Conservation (phyloP, 2,797 vertebrate genomes). For the Octomys mimax region DNA sequence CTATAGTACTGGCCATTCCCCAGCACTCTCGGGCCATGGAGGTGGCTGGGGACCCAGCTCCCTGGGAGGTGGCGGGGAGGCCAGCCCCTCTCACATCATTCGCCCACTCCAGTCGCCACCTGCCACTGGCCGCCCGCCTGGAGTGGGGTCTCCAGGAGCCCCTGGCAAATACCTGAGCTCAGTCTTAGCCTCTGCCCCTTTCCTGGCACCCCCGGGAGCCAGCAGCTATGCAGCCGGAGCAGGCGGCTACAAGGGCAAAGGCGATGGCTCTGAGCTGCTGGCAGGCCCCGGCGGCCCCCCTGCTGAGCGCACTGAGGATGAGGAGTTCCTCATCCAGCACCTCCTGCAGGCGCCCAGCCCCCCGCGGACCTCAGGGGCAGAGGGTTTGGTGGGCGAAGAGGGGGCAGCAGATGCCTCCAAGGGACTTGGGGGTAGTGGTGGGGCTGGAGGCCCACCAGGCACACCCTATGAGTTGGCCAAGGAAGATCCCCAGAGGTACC, state of each 20-base stretch:
- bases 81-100: conserved; percentile 96
- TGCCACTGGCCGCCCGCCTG: conserved; percentile 90
- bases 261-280: conserved; percentile 92
- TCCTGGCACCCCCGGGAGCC: conserved; percentile 89
- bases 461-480: conserved; percentile 94
- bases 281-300: conserved; percentile 64
- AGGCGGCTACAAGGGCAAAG: conserved; percentile 87
- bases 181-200: conserved; percentile 94
- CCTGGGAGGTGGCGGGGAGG: conserved; percentile 87
- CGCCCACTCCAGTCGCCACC: conserved; percentile 95
- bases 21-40: conserved; percentile 94
- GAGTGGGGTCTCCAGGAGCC: conserved; percentile 91
- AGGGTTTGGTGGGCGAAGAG: conserved; percentile 88
- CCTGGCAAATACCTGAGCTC: conserved; percentile 94
- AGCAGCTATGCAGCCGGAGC: conserved; percentile 78
- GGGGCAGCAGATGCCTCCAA: conserved; percentile 86
- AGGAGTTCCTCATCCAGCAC: conserved; percentile 97
- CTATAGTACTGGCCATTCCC: conserved; percentile 96
- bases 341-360: conserved; percentile 96
- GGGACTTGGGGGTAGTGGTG: conserved; percentile 79
- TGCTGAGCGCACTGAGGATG: conserved; percentile 87
- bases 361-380: conserved; percentile 87
- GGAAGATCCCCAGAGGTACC: conserved; percentile 94
- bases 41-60: conserved; percentile 88
- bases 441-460: conserved; percentile 77